phyloP scores from a whole-genome alignment of 2,113 vertebrate genomes.

The Illadopsis cleaveri region DNA sequence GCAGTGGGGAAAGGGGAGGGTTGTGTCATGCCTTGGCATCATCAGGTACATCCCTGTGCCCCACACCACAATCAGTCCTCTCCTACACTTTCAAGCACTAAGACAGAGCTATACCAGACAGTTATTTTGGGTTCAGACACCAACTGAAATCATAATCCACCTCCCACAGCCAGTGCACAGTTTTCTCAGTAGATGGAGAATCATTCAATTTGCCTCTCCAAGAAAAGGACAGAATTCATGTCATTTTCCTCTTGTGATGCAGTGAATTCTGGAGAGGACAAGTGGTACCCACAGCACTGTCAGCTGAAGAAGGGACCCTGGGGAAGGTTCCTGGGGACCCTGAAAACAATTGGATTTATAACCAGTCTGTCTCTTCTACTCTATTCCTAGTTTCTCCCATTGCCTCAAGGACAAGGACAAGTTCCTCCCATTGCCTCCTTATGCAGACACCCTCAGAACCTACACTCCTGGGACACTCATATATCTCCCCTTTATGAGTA shows the following conservation, averaged over 20 bases:
- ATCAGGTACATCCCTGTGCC: background rate
- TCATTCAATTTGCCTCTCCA: background rate
- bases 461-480: background rate
- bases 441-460: background rate
- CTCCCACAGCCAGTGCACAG: background rate
- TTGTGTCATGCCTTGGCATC: background rate
- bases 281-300: background rate
- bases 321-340: background rate
- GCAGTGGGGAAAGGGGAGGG: background rate
- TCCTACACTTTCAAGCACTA: background rate
- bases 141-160: background rate
- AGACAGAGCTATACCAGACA: background rate
- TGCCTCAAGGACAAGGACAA: background rate
- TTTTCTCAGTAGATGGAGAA: background rate
- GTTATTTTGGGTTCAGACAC: background rate
- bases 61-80: background rate
- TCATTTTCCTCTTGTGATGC: background rate
- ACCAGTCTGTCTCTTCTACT: background rate
- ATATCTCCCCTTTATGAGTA: fast-evolving
- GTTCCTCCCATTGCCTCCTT: background rate
- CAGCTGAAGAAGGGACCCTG: background rate
- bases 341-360: background rate
- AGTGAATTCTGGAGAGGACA: background rate
- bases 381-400: background rate
- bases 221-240: background rate